These are phyloP conservation scores for Cygnus buccinator DNA, from an alignment of 2,113 vertebrate species.

Conservation along the genomic window DNA sequence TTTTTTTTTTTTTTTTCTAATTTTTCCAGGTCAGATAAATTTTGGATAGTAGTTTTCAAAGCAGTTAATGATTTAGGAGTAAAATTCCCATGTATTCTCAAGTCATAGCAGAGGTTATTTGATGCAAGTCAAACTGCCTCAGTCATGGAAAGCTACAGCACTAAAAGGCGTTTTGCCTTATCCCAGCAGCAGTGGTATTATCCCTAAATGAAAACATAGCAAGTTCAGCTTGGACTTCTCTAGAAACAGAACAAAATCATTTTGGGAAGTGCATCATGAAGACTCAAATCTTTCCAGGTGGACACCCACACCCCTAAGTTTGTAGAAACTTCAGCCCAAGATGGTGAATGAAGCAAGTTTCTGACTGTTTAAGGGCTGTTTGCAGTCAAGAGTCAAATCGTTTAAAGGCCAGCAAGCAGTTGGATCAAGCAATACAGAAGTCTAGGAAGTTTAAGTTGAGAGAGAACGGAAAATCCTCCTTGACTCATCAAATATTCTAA, in stretches of 20 bases:
- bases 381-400: not conserved
- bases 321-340: not conserved
- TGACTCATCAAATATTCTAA: not conserved
- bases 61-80: not conserved
- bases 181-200: not conserved
- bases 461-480: not conserved
- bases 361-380: not conserved
- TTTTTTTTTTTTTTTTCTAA: no score
- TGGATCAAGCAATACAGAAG: not conserved
- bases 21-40: no score
- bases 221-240: not conserved
- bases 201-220: not conserved
- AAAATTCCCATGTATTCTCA: not conserved
- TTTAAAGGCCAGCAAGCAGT: not conserved
- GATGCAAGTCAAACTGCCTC: not conserved
- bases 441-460: not conserved
- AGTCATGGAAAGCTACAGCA: not conserved
- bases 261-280: not conserved
- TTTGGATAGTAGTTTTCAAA: not conserved
- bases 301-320: not conserved
- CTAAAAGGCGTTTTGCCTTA: not conserved
- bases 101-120: not conserved
- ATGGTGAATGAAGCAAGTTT: not conserved
- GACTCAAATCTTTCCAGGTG: not conserved
- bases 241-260: not conserved